Evolutionary conservation across 1,140 invertebrate species (phyloP).

Genomic region (Drosophila saltans): DNA sequence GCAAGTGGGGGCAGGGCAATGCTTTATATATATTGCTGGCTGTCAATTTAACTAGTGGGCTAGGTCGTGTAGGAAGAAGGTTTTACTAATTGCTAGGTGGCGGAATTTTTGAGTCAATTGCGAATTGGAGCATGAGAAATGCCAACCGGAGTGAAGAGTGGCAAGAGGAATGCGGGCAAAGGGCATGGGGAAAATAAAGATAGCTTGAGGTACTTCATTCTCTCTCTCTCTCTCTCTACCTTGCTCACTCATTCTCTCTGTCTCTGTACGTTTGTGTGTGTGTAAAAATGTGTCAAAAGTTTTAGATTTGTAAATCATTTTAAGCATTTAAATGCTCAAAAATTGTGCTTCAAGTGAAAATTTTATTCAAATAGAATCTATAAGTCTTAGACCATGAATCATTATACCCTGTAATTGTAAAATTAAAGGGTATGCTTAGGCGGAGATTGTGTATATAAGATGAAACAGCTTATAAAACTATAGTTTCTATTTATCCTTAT

Average conservation of each 20-base stretch:
- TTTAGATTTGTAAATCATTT: conserved; percentile 66
- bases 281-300: conserved; percentile 73
- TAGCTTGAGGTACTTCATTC: background rate
- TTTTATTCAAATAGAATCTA: conserved; percentile 4
- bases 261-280: no score
- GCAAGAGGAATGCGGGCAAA: background rate
- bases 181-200: conserved; percentile 9
- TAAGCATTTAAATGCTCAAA: conserved; percentile 48
- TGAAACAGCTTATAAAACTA: no score
- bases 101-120: conserved; percentile 69
- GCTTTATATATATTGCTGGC: conserved; percentile 17
- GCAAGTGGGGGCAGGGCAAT: conserved; percentile 3
- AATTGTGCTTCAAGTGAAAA: conserved; percentile 14
- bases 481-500: no score
- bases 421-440: background rate
- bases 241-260: background rate
- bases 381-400: no score
- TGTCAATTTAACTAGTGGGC: conserved; percentile 73
- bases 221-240: background rate
- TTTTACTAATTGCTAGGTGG: conserved; percentile 76
- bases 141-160: background rate
- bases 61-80: conserved; percentile 74
- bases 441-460: no score
- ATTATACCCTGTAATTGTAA: background rate
- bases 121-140: conserved; percentile 68